These are phyloP conservation scores for Athalia cordata DNA, from an alignment of 2,888 invertebrate genomes.

Conservation along the genomic window DNA sequence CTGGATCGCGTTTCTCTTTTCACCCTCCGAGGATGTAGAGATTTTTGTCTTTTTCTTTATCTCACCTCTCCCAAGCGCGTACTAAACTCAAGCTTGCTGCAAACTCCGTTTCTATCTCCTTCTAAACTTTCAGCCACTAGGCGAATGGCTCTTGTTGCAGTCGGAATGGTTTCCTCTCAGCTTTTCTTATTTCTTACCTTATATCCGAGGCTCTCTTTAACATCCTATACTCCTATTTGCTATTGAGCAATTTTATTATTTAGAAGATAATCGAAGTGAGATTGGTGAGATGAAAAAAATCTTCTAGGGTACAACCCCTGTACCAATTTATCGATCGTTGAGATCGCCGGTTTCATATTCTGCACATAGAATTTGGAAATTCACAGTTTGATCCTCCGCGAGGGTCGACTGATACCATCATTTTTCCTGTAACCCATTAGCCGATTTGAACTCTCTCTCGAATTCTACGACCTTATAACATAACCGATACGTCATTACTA, in stretches of 20 bases:
- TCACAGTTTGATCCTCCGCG: neutral
- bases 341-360: no score
- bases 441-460: no score
- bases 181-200: constrained; percentile 6
- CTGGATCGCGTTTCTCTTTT: constrained; percentile 38
- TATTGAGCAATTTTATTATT: neutral
- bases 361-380: neutral
- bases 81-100: constrained; percentile 30
- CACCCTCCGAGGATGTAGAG: neutral
- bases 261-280: neutral
- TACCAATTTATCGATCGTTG: no score
- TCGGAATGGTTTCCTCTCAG: neutral
- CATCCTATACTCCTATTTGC: neutral
- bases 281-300: no score
- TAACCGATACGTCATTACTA: no score
- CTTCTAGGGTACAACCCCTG: no score
- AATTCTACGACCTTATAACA: no score
- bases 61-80: constrained; percentile 42
- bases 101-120: constrained; percentile 27
- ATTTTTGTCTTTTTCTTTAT: constrained; percentile 14
- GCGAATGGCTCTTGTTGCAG: constrained; percentile 19
- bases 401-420: constrained; percentile 16
- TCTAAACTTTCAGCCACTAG: constrained; percentile 28
- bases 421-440: constrained; percentile 19
- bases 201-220: neutral